Percentiles rank a stretch among this genome's conserved stretches.
phyloP scores from a whole-genome alignment of 1,140 invertebrate species.

The Meteorus sp. region DNA sequence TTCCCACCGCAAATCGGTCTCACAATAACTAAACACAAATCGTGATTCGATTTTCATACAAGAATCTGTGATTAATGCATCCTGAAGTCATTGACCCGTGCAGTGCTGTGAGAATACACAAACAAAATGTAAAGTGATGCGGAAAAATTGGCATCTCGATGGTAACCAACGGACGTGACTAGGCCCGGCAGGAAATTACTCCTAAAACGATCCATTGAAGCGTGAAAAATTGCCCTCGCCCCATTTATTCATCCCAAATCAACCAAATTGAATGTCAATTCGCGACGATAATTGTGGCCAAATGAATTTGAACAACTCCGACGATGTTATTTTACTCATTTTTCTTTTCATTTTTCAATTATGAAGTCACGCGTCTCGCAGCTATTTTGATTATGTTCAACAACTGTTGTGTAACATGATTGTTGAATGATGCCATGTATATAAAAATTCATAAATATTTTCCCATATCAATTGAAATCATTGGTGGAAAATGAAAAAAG shows the following conservation, averaged over 20 bases:
- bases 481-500: background rate
- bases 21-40: background rate
- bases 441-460: background rate
- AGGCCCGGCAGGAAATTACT: constrained; percentile 33
- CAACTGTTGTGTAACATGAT: no score
- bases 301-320: no score
- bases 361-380: no score
- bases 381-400: no score
- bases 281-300: background rate
- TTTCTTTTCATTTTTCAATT: no score
- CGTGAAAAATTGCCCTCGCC: constrained; percentile 27
- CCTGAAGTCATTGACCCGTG: constrained; percentile 8
- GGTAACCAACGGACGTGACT: constrained; percentile 18
- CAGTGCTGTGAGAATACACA: background rate
- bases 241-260: no score
- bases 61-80: background rate
- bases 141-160: background rate
- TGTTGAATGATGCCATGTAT: no score
- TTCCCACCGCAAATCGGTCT: background rate
- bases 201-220: constrained; percentile 30
- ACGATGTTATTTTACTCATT: no score
- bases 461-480: background rate
- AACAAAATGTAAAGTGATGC: background rate
- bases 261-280: no score
- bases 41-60: background rate